Conservation (phyloP, 2,797 vertebrate genomes). For the Eulemur mongoz region DNA sequence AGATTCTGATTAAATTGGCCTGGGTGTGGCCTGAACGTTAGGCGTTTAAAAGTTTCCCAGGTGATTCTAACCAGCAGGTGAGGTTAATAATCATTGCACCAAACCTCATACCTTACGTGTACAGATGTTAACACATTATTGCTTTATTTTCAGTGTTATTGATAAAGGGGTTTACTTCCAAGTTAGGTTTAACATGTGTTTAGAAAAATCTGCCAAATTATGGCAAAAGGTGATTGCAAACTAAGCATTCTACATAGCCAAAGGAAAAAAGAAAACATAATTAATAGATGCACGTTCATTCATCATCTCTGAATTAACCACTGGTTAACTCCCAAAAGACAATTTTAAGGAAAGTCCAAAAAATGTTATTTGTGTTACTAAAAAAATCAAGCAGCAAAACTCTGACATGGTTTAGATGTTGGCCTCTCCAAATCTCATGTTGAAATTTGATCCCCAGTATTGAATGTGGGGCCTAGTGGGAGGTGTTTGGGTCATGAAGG, state of each 20-base stretch:
- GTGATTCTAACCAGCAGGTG: not conserved
- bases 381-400: not conserved
- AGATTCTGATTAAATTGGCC: not conserved
- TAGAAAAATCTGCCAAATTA: not conserved
- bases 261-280: not conserved
- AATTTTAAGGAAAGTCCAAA: not conserved
- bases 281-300: not conserved
- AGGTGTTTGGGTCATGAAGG: not conserved
- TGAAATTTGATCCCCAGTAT: not conserved
- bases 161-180: not conserved
- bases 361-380: not conserved
- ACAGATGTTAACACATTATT: not conserved
- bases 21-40: not conserved
- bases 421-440: not conserved
- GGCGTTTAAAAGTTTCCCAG: not conserved
- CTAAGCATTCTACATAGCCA: not conserved
- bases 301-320: not conserved
- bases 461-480: not conserved
- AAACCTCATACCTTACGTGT: not conserved
- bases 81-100: not conserved
- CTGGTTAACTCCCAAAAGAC: not conserved
- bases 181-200: not conserved
- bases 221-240: conserved; percentile 12
- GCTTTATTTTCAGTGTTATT: not conserved
- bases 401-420: not conserved